A percentile compares a stretch with the other conserved stretches of the same genome.
Conservation (phyloP, 2,888 invertebrate genomes). For the Campopleginae sp. region DNA sequence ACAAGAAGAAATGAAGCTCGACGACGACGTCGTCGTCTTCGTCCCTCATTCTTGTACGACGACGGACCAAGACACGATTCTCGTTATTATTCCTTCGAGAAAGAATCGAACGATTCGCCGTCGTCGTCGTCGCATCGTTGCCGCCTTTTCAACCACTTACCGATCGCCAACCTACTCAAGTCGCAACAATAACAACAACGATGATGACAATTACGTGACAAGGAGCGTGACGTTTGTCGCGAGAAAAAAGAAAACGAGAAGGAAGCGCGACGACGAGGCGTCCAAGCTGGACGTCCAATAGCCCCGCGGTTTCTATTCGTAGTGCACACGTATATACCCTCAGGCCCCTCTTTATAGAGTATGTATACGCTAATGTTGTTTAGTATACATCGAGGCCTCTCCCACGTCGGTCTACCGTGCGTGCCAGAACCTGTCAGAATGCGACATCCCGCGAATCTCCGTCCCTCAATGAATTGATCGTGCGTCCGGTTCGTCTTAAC, state of each 20-base stretch:
- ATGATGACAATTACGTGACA: slow-evolving; percentile 21
- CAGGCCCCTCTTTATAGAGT: background rate
- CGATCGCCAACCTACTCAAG: slow-evolving; percentile 13
- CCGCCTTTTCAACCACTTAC: slow-evolving; percentile 12
- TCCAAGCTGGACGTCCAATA: slow-evolving; percentile 30
- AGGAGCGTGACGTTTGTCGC: slow-evolving; percentile 46
- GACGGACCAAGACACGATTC: slow-evolving; percentile 35
- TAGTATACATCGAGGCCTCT: slow-evolving; percentile 22
- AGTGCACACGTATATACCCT: background rate
- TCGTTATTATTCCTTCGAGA: slow-evolving; percentile 32
- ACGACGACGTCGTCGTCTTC: slow-evolving; percentile 41
- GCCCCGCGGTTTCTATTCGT: slow-evolving; percentile 1
- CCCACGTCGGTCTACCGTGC: slow-evolving; percentile 34
- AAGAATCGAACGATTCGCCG: slow-evolving; percentile 20
- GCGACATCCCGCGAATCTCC: slow-evolving; percentile 16
- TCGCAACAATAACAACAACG: slow-evolving; percentile 13
- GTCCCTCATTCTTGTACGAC: slow-evolving; percentile 38
- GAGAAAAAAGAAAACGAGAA: slow-evolving; percentile 45
- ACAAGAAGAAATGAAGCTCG: slow-evolving; percentile 55
- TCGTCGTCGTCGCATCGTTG: slow-evolving; percentile 24
- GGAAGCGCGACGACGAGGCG: slow-evolving; percentile 45
- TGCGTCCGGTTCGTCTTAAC: background rate
- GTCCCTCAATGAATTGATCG: slow-evolving; percentile 6
- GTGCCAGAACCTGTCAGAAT: slow-evolving; percentile 22
- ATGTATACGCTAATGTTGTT: slow-evolving; percentile 37